phyloP scores from a whole-genome alignment of 2,888 invertebrate species.

The Choreutis nemorana region DNA sequence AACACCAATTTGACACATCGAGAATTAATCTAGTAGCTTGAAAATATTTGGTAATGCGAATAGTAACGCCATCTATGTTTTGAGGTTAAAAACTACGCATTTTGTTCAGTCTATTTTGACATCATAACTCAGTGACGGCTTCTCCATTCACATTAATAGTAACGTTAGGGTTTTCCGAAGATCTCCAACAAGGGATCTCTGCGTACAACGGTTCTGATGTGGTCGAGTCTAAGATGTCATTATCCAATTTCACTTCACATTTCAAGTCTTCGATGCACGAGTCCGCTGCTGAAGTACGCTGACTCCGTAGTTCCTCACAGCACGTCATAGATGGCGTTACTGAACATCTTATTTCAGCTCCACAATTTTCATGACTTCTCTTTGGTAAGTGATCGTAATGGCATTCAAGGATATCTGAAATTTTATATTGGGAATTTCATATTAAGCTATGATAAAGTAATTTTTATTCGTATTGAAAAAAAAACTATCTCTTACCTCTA shows the following conservation, averaged over 20 bases:
- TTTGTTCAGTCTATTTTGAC: constrained; percentile 4
- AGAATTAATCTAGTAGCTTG: too few species aligned
- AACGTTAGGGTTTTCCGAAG: constrained; percentile 54
- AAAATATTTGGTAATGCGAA: neutral
- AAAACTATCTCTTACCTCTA: constrained; percentile 39
- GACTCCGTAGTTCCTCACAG: constrained; percentile 27
- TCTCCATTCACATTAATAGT: constrained; percentile 51
- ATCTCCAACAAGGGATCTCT: constrained; percentile 69
- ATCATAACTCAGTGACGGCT: constrained; percentile 62
- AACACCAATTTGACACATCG: too few species aligned
- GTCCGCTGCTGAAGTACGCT: constrained; percentile 35
- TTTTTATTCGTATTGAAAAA: constrained; percentile 2
- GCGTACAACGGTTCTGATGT: constrained; percentile 71
- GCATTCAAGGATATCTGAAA: constrained; percentile 59
- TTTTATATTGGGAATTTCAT: constrained; percentile 2
- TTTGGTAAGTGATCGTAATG: constrained; percentile 70
- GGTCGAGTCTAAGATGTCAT: constrained; percentile 43
- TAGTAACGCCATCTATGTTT: constrained; percentile 31
- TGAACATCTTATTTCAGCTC: constrained; percentile 27
- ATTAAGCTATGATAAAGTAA: neutral
- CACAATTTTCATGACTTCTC: constrained; percentile 28
- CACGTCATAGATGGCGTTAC: constrained; percentile 39
- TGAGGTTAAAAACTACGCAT: constrained; percentile 12
- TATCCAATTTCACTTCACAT: constrained; percentile 42
- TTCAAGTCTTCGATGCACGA: constrained; percentile 43